Base-by-base conservation (phyloP, 2,888 invertebrate species). In the Epirrhoe alternata region DNA sequence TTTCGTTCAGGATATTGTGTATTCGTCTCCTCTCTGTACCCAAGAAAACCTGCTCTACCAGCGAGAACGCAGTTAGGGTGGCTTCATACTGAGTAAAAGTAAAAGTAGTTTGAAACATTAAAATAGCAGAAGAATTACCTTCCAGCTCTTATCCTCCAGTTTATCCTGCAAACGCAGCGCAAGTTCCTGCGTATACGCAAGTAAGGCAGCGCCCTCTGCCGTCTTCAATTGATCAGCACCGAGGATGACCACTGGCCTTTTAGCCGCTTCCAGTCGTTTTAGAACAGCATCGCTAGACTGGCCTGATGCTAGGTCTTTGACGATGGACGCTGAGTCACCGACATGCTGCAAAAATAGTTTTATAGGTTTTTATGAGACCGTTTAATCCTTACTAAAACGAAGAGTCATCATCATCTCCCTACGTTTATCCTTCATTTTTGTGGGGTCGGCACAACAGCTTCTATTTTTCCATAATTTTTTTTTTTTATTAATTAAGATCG, bases 191-290 rank as follows among this genome's bases (percentile, higher is more conserved):
- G 96, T 95, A 71, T 96, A 94, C 0, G 96, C 95, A 61, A 97
- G 93, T 73, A 98, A 94, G 0, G 96, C 96, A 5, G 95, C 95
- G 3, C 97, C 98, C 81, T 98, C 98, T 2, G 94, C 76, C 5
- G 97, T 94, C 82, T 96, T 95, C 35, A 99, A 94, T 66, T 96
- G 95, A 74, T 97, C 97, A 4, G 97, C 96, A 16, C 99, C 99
- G 38, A 99, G 94, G 73, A 99, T 97, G 51, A 99, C 96, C 65
- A 98, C 92, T n/a, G 99, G 99, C 65, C 96, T 96, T 87, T 98
- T 97, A 12, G 99, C 98, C 3, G 91, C 84, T 77, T 95, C 94
- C 73, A 98, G 87, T 62, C 94, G 95, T 82, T 95, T 94, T 33
- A 81, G 56, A 1, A 89, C 87, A 45, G 80, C 86, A 71, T 86